Evolutionary conservation across 2,113 vertebrate species (phyloP).

Genomic region (Cottus gobio): DNA sequence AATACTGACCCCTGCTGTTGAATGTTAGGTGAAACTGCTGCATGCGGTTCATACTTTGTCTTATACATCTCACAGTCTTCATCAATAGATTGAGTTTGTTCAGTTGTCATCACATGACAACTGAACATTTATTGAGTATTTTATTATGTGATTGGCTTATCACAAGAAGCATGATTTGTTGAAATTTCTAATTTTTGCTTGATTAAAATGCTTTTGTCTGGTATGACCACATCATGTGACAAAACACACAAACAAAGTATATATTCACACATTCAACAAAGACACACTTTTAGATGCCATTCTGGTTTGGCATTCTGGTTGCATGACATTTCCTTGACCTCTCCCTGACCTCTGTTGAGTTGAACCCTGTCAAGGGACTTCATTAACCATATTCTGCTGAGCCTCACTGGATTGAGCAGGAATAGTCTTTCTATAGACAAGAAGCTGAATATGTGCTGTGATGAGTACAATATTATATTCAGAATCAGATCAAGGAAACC

Average conservation of each 20-base stretch:
- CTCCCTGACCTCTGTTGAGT: background rate
- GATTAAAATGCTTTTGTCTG: background rate
- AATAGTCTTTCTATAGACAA: background rate
- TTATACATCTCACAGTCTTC: background rate
- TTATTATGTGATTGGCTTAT: background rate
- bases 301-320: background rate
- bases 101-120: background rate
- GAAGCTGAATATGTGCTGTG: background rate
- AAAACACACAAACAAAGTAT: background rate
- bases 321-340: constrained; percentile 17
- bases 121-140: too few relatives aligned
- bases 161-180: background rate
- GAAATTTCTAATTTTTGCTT: background rate
- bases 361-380: background rate
- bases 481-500: background rate
- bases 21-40: background rate
- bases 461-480: background rate
- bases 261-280: background rate
- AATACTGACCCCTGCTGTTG: constrained; percentile 48
- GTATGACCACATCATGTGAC: background rate
- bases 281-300: background rate
- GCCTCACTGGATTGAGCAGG: constrained; percentile 36
- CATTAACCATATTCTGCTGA: constrained; percentile 25
- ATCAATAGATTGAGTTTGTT: background rate
- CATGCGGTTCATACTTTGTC: background rate